Percentiles rank a stretch among this genome's conserved stretches.
Conservation (phyloP, 2,888 invertebrate species). For the Nasonia oneida region DNA sequence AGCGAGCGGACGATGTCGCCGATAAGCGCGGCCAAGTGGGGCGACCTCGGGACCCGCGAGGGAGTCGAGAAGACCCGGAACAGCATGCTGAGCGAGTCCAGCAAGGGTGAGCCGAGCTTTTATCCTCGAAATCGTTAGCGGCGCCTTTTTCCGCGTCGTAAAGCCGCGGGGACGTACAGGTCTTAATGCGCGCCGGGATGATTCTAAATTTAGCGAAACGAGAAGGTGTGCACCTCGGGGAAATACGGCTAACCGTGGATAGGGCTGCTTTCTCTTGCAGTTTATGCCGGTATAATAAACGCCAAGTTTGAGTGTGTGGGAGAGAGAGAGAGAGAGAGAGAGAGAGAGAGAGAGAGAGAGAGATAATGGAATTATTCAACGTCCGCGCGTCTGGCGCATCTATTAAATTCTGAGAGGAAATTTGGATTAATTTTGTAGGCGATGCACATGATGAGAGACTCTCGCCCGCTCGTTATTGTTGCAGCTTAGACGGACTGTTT, state of each 20-base stretch:
- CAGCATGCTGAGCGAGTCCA: conserved; percentile 69
- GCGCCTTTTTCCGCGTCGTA: not conserved
- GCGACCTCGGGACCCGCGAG: conserved; percentile 72
- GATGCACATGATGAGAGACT: not conserved
- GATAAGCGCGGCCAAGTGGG: conserved; percentile 74
- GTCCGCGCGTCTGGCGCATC: not conserved
- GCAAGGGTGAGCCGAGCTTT: conserved; percentile 70
- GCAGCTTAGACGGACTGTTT: too few relatives aligned
- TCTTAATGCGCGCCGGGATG: not conserved
- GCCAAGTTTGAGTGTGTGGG: not conserved
- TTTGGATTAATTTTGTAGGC: not conserved
- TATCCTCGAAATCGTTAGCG: not conserved
- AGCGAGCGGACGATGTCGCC: conserved; percentile 73
- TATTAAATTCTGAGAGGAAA: not conserved
- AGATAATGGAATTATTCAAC: not conserved
- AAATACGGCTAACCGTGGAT: not conserved
- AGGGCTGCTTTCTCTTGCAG: too few relatives aligned
- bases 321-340: not conserved
- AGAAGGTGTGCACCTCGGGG: not conserved
- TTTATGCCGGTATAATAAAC: not conserved
- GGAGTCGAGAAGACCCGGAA: conserved; percentile 72
- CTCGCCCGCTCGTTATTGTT: not conserved
- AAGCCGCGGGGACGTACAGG: not conserved
- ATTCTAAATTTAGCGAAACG: conserved; percentile 7
- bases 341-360: not conserved